A percentile compares a stretch with the other conserved stretches of the same genome.
These are phyloP conservation scores for Anser cygnoides DNA, from an alignment of 2,113 vertebrate genomes.

Conservation along the genomic window DNA sequence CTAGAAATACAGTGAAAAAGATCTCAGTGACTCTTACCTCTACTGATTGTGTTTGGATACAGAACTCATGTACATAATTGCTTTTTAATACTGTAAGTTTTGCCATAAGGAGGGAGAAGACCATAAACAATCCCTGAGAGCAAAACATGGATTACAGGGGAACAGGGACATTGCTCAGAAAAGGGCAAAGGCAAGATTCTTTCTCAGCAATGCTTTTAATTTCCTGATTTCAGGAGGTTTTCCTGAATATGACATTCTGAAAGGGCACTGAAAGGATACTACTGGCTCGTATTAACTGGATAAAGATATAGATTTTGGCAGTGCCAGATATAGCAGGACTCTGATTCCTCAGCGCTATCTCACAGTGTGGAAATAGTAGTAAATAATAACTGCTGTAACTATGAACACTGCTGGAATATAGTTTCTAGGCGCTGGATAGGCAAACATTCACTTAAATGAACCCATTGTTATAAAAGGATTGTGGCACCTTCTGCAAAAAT, in stretches of 20 bases:
- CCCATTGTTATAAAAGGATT: not conserved
- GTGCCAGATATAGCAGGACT: not conserved
- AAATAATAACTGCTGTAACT: not conserved
- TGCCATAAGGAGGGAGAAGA: not conserved
- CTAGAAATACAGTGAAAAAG: not conserved
- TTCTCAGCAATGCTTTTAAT: not conserved
- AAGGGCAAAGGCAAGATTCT: not conserved
- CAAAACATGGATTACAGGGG: not conserved
- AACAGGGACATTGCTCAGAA: not conserved
- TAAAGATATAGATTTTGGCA: conserved; percentile 12
- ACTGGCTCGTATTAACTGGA: not conserved
- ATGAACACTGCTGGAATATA: conserved; percentile 23
- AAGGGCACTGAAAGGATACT: not conserved
- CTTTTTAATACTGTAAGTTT: not conserved
- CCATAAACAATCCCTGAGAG: not conserved
- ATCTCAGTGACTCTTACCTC: not conserved
- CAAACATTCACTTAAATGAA: not conserved
- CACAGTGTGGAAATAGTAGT: not conserved
- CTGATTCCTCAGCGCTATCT: not conserved
- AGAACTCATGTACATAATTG: not conserved
- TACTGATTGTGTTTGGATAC: not conserved
- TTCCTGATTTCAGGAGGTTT: not conserved
- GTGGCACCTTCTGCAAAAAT: conserved; percentile 38
- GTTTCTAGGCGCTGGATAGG: not conserved
- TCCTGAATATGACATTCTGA: conserved; percentile 17